Conservation (phyloP, 2,888 invertebrate genomes). For the Unio pictorum region DNA sequence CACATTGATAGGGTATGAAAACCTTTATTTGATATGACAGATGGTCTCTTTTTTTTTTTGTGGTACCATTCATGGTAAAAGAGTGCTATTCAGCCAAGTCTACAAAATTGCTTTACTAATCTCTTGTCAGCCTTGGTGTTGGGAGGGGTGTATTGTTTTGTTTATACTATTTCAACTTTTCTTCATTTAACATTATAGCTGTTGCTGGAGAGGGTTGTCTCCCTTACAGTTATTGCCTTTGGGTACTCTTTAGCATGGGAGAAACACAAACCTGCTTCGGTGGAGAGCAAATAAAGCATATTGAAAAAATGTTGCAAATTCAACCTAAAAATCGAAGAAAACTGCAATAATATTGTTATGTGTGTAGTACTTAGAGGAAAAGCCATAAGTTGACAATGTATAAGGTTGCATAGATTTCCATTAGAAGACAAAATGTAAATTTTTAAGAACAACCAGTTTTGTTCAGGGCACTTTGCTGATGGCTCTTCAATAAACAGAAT, state of each 20-base stretch:
- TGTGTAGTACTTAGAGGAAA: slow-evolving; percentile 8
- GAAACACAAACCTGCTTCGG: neutral
- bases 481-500: neutral
- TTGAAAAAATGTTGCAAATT: neutral
- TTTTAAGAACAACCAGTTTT: neutral
- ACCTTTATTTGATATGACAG: too few species aligned
- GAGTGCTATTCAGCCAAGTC: too few species aligned
- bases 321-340: neutral
- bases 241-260: neutral
- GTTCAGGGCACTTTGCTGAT: neutral
- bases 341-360: neutral
- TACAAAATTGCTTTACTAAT: too few species aligned
- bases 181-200: neutral
- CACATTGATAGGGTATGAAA: too few species aligned
- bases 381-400: neutral
- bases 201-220: neutral
- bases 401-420: slow-evolving; percentile 7
- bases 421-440: neutral
- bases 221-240: neutral
- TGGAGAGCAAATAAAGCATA: neutral
- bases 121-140: too few species aligned
- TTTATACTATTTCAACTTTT: too few species aligned
- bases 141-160: too few species aligned
- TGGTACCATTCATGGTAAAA: too few species aligned
- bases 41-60: too few species aligned